A percentile compares a stretch with the other conserved stretches of the same genome.
phyloP scores from a whole-genome alignment of 2,888 invertebrate genomes.

The Neoitamus cyanurus region DNA sequence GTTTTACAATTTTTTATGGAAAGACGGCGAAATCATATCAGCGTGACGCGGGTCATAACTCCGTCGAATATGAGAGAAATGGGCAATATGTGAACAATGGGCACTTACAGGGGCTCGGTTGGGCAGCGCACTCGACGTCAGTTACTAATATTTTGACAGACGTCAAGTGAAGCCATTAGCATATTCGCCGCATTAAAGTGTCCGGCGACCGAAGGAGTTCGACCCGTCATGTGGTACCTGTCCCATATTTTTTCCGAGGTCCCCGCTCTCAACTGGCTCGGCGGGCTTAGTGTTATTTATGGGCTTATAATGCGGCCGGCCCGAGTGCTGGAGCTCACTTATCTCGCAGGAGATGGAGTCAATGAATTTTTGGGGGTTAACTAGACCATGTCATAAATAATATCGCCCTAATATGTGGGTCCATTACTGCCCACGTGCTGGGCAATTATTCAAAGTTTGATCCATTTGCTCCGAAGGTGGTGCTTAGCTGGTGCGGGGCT shows the following conservation, averaged over 20 bases:
- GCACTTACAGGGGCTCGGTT: constrained; percentile 12
- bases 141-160: constrained; percentile 38
- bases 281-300: constrained; percentile 27
- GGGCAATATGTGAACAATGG: constrained; percentile 43
- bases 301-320: constrained; percentile 2
- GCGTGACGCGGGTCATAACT: constrained; percentile 41
- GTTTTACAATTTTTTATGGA: constrained; percentile 9
- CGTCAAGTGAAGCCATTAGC: constrained; percentile 34
- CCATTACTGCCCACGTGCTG: constrained; percentile 12
- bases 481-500: too few relatives aligned
- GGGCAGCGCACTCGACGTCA: not conserved
- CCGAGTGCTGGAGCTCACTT: not conserved
- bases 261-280: not conserved
- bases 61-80: constrained; percentile 40
- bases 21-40: constrained; percentile 42
- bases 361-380: constrained; percentile 22
- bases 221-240: constrained; percentile 19
- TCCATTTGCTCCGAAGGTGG: constrained; percentile 23
- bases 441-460: constrained; percentile 45
- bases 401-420: not conserved
- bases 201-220: constrained; percentile 11
- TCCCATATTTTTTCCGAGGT: constrained; percentile 19
- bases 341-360: not conserved
- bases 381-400: constrained; percentile 41
- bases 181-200: constrained; percentile 31